Base-by-base conservation (phyloP, 2,113 vertebrate species). In the Pholis gunnellus region DNA sequence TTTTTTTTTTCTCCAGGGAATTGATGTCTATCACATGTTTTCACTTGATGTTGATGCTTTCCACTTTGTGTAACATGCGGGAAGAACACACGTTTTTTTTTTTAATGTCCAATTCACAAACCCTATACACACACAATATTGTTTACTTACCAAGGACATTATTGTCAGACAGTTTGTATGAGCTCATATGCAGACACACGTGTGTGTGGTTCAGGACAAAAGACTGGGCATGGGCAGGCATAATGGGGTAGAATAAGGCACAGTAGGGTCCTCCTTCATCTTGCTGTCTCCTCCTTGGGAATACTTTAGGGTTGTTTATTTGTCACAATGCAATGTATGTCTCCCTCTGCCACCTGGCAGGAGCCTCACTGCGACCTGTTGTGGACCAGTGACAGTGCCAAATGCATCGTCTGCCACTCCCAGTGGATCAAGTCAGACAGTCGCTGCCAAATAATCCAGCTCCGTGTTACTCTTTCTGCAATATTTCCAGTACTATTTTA, bases 341-440 rank as follows among this genome's bases (percentile, higher is more conserved):
- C 52, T 88, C 79, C 82, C 84, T 72, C 63, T 79, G 91, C 89
- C 90, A 88, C 88, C 88, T 91, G 90, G 89, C 87, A 89, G 78
- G 68, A 91, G 81, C 78, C 85, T 90, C 82, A 25, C 56, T 80
- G 84, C 82, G 72, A 91, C 93, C 88, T 89, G 87, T 91, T 88
- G 88, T 87, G 86, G 91, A 91, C 89, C 90, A 81, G 81, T 82
- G 89, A 91, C 81, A 64, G 92, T 86, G 91, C 92, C 92, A 93
- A 92, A 92, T 52, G 81, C 87, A 79, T 89, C 78, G 50, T 75
- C 86, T 85, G 88, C 90, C 85, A 70, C 75, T 90, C 86, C 90
- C 85, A 66, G 85, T 61, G 87, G 88, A 90, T 93, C 86, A 87
- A 86, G 83, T 84, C 84, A 78, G 83, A 87, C 89, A 70, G 85